Base-by-base conservation (phyloP, 2,113 vertebrate species). In the Cyphotilapia sp. region DNA sequence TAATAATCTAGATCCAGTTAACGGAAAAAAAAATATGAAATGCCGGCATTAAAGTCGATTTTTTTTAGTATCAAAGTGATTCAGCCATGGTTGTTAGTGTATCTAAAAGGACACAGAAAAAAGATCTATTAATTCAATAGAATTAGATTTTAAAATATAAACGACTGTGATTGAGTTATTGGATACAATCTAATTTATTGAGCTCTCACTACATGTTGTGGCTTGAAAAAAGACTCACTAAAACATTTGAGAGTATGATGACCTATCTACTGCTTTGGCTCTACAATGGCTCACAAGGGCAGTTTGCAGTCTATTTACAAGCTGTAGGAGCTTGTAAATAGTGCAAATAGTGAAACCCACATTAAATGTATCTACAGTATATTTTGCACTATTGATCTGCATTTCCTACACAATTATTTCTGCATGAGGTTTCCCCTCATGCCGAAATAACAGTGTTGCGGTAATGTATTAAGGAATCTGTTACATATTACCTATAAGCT, bases 361-460 rank as follows among this genome's bases (percentile, higher is more conserved):
- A 63, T 63, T 33, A 69, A 22, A 69, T 40, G 17, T 38, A 69
- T 69, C 63, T 24, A 69, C 63, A 69, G 35, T 40, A 24, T 69
- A 22, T 69, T 40, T 69, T 69, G 19, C n/a, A 40, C 7, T 22
- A 24, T 40, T 69, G 19, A 69, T 27, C 38, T 42, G 8, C 35
- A 40, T 40, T 22, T 69, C 35, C 19, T 69, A 69, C 35, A 40
- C 12, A 40, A 24, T 22, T 42, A 71, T 71, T 71, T 63, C 3
- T 2, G 29, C 8, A 61, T 6, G 27, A 59, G 27, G 29, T 31
- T 17, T 17, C 0, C 27, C 57, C 16, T 61, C 29, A 33, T 61
- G 16, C 57, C 0, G 1, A 61, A 61, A 33, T 61, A 33, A 63
- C 9, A 35, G 59, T n/a, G 31, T 63, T 61, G 29, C 5, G 0